Conservation (phyloP, 2,113 vertebrate genomes). For the Strix uralensis region DNA sequence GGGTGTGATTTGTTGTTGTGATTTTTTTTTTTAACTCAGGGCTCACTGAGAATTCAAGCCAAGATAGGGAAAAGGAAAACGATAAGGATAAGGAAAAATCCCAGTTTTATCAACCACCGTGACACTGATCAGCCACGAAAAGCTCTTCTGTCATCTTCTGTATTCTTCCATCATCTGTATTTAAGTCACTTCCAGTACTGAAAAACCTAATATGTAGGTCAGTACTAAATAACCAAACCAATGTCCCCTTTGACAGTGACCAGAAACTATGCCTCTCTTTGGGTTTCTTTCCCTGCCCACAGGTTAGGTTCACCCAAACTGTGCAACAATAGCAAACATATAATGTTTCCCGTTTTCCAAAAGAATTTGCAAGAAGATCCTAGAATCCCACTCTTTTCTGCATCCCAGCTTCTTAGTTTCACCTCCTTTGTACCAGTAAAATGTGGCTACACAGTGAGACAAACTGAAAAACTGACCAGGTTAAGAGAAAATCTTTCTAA, state of each 20-base stretch:
- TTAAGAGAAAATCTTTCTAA: not conserved
- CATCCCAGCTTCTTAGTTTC: not conserved
- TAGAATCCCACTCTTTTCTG: not conserved
- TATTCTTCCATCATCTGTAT: not conserved
- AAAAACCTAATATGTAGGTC: not conserved
- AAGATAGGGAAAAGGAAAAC: not conserved
- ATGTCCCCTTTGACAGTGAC: not conserved
- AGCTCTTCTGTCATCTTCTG: not conserved
- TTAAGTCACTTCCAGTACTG: not conserved
- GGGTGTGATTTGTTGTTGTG: not conserved
- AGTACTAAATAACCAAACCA: not conserved
- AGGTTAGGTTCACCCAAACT: not conserved
- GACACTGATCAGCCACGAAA: not conserved
- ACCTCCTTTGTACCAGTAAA: not conserved
- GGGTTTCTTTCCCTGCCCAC: not conserved
- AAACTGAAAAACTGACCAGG: not conserved
- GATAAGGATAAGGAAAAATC: not conserved
- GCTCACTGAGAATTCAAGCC: not conserved
- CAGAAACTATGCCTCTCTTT: not conserved
- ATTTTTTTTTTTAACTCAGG: not conserved
- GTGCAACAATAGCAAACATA: not conserved
- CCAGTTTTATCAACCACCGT: not conserved
- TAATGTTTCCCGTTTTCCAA: not conserved
- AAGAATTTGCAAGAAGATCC: not conserved
- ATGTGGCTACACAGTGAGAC: not conserved